Percentiles rank a stretch among this genome's conserved stretches.
Conservation (phyloP, 2,888 invertebrate species). For the Temnothorax ravouxi region DNA sequence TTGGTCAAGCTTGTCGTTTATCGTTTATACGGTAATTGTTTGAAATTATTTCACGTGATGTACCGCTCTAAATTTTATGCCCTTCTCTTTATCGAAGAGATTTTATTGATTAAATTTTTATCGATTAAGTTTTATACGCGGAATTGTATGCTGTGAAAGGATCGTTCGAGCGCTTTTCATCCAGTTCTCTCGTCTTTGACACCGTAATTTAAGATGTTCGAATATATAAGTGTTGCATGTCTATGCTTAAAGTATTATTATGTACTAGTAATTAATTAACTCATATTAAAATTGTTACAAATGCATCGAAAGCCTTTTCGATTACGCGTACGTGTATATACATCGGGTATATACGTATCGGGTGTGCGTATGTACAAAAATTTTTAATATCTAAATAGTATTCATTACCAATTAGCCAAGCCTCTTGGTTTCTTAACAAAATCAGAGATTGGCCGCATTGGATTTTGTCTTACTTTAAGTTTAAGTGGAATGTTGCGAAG, state of each 20-base stretch:
- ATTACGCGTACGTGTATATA: background rate
- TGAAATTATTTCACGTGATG: background rate
- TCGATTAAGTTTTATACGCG: background rate
- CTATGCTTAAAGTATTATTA: constrained; percentile 3
- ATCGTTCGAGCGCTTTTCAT: background rate
- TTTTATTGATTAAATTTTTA: background rate
- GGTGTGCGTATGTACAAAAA: constrained; percentile 9
- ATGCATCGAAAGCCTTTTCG: background rate
- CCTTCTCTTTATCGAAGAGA: background rate
- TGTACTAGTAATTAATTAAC: constrained; percentile 16
- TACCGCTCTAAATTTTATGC: background rate
- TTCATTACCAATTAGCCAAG: background rate
- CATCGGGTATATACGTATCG: background rate
- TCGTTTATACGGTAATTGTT: background rate
- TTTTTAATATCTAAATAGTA: background rate
- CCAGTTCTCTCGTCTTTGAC: constrained; percentile 11
- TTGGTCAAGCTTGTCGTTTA: background rate
- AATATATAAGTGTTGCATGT: constrained; percentile 1
- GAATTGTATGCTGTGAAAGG: background rate
- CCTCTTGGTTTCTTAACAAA: constrained; percentile 12
- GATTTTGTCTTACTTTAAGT: constrained; percentile 50
- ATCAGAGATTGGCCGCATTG: constrained; percentile 18
- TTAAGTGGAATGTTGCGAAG: constrained; percentile 54
- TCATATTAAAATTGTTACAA: constrained; percentile 19
- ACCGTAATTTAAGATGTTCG: background rate